Percentiles rank a stretch among this genome's conserved stretches.
phyloP scores from a whole-genome alignment of 37 sponge, comb jelly and placozoan genomes.

The Hormiphora californensis region DNA sequence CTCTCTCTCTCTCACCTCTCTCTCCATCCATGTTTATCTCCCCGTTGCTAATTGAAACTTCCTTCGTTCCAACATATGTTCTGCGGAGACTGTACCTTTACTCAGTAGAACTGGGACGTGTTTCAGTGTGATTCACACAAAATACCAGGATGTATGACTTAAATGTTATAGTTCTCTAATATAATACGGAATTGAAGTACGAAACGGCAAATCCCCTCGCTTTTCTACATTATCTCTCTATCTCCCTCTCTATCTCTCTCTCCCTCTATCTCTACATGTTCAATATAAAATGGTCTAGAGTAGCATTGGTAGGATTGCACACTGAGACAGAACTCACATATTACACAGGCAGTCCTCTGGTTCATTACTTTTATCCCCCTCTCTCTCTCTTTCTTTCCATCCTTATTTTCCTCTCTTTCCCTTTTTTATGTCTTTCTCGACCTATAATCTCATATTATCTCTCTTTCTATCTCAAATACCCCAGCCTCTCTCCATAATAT shows the following conservation, averaged over 20 bases:
- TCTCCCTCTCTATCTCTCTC: background rate
- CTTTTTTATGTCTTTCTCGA: background rate
- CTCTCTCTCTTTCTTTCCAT: background rate
- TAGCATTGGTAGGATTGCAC: too few species aligned
- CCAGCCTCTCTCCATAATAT: background rate
- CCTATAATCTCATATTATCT: background rate
- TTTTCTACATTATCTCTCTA: background rate
- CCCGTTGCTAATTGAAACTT: too few species aligned
- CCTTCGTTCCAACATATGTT: too few species aligned
- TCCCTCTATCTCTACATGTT: background rate
- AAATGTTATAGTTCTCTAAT: too few species aligned
- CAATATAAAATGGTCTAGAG: too few species aligned
- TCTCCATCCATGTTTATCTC: background rate
- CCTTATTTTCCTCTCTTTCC: background rate
- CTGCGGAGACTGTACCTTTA: too few species aligned
- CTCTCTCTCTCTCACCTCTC: background rate
- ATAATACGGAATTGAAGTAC: too few species aligned
- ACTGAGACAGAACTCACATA: too few species aligned
- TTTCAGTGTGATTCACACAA: too few species aligned
- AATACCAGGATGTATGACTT: too few species aligned
- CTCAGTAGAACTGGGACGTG: too few species aligned
- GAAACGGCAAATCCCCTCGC: too few species aligned
- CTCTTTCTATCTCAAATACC: background rate
- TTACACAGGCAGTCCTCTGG: background rate
- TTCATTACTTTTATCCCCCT: background rate